Conservation (phyloP, 2,797 vertebrate species). For the Onychomys leucogaster region DNA sequence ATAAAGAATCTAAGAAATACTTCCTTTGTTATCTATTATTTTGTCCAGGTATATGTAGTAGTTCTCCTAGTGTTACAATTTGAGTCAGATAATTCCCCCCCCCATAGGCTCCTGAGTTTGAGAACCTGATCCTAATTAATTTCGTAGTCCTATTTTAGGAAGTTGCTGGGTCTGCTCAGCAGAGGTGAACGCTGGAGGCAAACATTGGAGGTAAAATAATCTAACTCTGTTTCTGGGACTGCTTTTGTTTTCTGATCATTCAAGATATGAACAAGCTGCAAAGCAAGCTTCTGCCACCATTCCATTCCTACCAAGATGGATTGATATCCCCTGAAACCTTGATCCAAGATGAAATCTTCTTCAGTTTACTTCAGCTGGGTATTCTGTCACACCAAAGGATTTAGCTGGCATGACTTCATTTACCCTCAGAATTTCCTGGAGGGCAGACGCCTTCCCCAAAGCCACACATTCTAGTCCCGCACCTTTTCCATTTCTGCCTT, state of each 20-base stretch:
- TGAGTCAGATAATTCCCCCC: neutral
- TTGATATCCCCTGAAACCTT: neutral
- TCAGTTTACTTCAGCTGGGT: neutral
- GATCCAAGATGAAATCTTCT: neutral
- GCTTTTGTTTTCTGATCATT: neutral
- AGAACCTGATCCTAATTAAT: neutral
- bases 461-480: neutral
- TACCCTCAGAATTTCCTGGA: neutral
- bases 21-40: neutral
- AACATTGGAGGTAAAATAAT: too few species aligned
- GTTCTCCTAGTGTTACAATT: neutral
- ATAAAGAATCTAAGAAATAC: neutral
- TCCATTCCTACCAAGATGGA: neutral
- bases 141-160: neutral
- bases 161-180: neutral
- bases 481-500: neutral
- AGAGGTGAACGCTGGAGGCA: neutral
- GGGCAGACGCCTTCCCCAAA: neutral
- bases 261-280: neutral
- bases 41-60: neutral
- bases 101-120: neutral
- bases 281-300: neutral
- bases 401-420: neutral
- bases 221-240: neutral
- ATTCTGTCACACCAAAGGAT: neutral